These are phyloP conservation scores for Dermatemys mawii DNA, from an alignment of 2,113 vertebrate species.

Conservation along the genomic window DNA sequence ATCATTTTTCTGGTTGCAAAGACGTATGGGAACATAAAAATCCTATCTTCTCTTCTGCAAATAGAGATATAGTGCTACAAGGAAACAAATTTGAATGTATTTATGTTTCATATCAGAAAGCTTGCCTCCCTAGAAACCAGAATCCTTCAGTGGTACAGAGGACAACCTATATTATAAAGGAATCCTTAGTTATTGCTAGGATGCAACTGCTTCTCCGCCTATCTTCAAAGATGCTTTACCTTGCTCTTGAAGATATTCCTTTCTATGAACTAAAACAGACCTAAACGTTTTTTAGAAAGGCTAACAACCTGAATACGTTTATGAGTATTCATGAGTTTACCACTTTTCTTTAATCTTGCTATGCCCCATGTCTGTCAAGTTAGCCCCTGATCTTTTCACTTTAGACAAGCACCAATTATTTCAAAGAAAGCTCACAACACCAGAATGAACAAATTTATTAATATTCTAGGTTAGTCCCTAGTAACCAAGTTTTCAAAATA, in stretches of 20 bases:
- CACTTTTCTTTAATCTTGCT: neutral
- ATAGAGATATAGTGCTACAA: neutral
- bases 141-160: neutral
- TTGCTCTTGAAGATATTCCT: neutral
- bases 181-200: neutral
- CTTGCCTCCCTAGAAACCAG: neutral
- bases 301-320: neutral
- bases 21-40: neutral
- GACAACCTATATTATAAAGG: neutral
- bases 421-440: neutral
- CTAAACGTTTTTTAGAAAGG: neutral
- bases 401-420: neutral
- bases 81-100: neutral
- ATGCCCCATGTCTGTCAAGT: neutral
- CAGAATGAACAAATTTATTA: neutral
- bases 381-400: neutral
- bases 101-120: neutral
- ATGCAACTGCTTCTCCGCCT: fast-evolving
- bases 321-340: neutral
- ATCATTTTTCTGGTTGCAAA: neutral
- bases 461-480: neutral
- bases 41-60: neutral
- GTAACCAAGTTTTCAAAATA: neutral
- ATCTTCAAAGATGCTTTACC: neutral
- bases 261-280: neutral